Percentiles rank a stretch among this genome's conserved stretches.
Evolutionary conservation across 2,888 invertebrate genomes (phyloP).

Genomic region (Homarus gammarus): DNA sequence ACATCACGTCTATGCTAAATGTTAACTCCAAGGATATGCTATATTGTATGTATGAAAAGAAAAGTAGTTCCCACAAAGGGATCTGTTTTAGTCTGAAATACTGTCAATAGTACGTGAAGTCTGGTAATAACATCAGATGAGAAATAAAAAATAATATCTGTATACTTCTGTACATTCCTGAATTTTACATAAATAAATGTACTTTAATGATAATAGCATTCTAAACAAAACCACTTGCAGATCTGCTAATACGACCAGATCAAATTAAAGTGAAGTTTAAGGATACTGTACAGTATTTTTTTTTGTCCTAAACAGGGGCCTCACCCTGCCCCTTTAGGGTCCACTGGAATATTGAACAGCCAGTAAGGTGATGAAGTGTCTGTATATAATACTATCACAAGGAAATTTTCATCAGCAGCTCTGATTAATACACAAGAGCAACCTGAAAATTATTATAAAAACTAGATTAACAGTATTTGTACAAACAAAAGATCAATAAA

Average conservation of each 20-base stretch:
- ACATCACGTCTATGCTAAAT: too few species aligned
- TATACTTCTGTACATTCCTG: neutral
- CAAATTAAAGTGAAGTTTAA: neutral
- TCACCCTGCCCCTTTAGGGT: neutral
- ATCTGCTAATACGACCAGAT: neutral
- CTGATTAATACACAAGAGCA: slow-evolving; percentile 24
- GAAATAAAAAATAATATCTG: neutral
- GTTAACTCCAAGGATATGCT: too few species aligned
- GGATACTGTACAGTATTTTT: neutral
- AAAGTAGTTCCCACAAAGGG: too few species aligned
- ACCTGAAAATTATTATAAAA: slow-evolving; percentile 14
- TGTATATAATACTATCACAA: slow-evolving; percentile 37
- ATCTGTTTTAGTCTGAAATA: too few species aligned
- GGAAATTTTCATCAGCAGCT: slow-evolving; percentile 28
- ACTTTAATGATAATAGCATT: neutral
- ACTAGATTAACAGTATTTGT: slow-evolving; percentile 32
- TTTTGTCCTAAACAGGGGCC: neutral
- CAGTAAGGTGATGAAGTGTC: neutral
- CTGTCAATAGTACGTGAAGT: too few species aligned
- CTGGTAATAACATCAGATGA: neutral
- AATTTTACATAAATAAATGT: neutral
- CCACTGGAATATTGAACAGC: slow-evolving; percentile 10
- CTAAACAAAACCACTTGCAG: neutral
- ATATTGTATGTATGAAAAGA: too few species aligned
- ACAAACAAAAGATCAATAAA: slow-evolving; percentile 11